These are phyloP conservation scores for Orthonevra nobilis DNA, from an alignment of 2,888 invertebrate species.

Conservation along the genomic window DNA sequence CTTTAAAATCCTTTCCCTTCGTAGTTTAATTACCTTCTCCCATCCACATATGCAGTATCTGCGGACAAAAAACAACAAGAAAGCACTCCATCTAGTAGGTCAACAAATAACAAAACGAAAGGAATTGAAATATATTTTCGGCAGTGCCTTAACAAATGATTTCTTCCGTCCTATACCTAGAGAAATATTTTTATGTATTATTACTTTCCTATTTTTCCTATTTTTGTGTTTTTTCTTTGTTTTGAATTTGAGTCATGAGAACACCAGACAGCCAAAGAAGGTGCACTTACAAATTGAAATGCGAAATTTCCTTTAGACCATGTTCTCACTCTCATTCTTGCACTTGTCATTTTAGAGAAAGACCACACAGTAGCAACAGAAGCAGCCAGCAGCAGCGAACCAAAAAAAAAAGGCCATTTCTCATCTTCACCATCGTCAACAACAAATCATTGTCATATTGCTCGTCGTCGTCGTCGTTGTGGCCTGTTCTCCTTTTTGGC, in stretches of 20 bases:
- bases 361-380: slow-evolving; percentile 28
- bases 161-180: slow-evolving; percentile 36
- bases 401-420: slow-evolving; percentile 41
- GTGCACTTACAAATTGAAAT: slow-evolving; percentile 3
- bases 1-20: slow-evolving; percentile 23
- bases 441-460: slow-evolving; percentile 64
- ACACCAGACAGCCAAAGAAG: background rate
- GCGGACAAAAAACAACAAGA: background rate
- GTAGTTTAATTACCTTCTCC: slow-evolving; percentile 61
- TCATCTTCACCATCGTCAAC: slow-evolving; percentile 53
- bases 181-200: background rate
- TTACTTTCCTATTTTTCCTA: background rate
- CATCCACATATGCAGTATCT: background rate
- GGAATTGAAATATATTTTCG: too few relatives aligned
- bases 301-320: slow-evolving; percentile 20
- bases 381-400: slow-evolving; percentile 6
- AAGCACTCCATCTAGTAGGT: slow-evolving; percentile 28
- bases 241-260: slow-evolving; percentile 24
- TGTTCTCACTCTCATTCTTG: slow-evolving; percentile 38
- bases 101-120: slow-evolving; percentile 18
- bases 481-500: slow-evolving; percentile 34
- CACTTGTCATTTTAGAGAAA: slow-evolving; percentile 58
- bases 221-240: background rate
- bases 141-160: background rate
- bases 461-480: slow-evolving; percentile 23